Evolutionary conservation across 1,140 invertebrate genomes (phyloP), one percentile per base, ranked within the genome.

Genomic region (Eufriesea mexicana): DNA sequence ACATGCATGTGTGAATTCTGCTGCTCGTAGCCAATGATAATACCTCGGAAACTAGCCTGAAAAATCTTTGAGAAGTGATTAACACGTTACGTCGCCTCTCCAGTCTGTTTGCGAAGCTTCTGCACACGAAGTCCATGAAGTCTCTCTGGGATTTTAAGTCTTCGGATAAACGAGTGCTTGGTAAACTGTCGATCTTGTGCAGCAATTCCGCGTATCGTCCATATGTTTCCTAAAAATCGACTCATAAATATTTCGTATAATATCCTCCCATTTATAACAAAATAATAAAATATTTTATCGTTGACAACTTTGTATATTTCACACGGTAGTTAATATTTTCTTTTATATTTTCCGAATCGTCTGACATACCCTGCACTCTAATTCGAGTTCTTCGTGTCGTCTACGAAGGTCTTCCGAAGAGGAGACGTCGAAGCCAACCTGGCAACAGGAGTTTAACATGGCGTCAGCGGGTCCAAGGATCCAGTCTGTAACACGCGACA

Each of bases 41-140:
- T 88, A 96, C 96, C 92, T 97, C 96, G 20, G 97, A 95, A 64
- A 97, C 96, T 45, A 97, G 94, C 51, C 97, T 95, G 91, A 97
- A 97, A 92, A 97, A 97, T 87, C 96, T 92, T 78, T 96, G 94
- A 2, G 97, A 97, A 7, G 97, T 97, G 62, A 97, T 97, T 10
- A 98, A 91, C n/a, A 97, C 94, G 88, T 97, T 97, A 79, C 97
- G 93, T 49, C 97, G 92, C 59, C 96, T 95, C 88, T 98, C 97
- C 67, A 98, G 91, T n/a, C 97, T 94, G 45, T 95, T 95, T 0
- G 97, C 97, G 90, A 97, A 97, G 89, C 96, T 97, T 72, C 96
- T 95, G 87, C 96, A 97, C 0, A 97, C 96, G 83, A 97, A 97
- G 92, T 98, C 96, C 97, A 98, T 97, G 90, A 97, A 97, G 88